Base-by-base conservation (phyloP, 2,797 vertebrate species). In the Neosalanx taihuensis region DNA sequence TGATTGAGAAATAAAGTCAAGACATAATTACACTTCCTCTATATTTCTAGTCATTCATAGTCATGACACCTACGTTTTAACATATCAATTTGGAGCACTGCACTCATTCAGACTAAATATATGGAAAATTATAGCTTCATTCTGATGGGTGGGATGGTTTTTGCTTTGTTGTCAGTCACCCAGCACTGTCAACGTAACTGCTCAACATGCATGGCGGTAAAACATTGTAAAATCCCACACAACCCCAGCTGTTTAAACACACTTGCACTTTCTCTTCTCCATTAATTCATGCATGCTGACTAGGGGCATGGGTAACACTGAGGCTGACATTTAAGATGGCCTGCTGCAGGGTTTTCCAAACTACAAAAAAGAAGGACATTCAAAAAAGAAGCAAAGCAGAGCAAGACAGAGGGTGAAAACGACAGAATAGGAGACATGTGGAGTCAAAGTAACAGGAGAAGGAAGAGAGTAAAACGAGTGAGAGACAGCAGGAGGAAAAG, bases 231-330 rank as follows among this genome's bases (percentile, higher is more conserved):
- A 58, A 13, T 59, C n/a, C 69, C 26, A 72, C 29, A n/a, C 20
- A 62, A 33, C 35, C 46, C 51, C 64, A 77, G 80, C 79, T 86
- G 79, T 79, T 77, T 79, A 67, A 74, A 56, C 18, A 3, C 20
- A 35, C 67, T 67, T 64, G 29, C 64, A 33, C 56, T 79, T 67
- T 79, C 73, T n/a, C 64, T 78, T 69, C 68, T 66, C 67, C 46
- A 86, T 84, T 86, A 78, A 89, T 85, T 82, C 51, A 85, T 75
- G 63, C 49, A 5, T 59, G 79, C 73, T 78, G 76, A 60, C 29
- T 46, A 17, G 77, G 81, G 81, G 76, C 81, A 46, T 78, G 74
- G 61, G 65, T 29, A 18, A 59, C 75, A 72, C 58, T 76, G 74
- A 23, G 51, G 4, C 67, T 73, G 72, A 64, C 82, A 83, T 85